Percentiles rank a stretch among this genome's conserved stretches.
Conservation (phyloP, 2,888 invertebrate genomes). For the Parnassius apollo region DNA sequence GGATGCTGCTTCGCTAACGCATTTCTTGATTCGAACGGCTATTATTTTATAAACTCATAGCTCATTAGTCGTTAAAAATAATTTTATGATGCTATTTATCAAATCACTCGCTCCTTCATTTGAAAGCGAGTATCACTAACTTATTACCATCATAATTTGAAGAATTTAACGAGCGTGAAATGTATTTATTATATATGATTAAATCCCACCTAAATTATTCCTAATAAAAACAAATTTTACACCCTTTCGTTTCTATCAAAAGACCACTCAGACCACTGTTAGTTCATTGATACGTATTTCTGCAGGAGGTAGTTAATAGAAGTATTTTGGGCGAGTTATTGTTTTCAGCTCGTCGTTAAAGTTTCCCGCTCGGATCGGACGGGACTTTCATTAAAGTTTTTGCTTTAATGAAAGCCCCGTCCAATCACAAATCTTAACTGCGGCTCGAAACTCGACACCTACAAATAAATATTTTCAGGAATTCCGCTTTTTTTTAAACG, state of each 20-base stretch:
- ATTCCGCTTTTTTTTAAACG: constrained; percentile 66
- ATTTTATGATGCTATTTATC: constrained; percentile 28
- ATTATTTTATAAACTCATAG: constrained; percentile 52
- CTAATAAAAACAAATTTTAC: no score
- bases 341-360: constrained; percentile 59
- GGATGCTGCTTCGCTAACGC: constrained; percentile 66
- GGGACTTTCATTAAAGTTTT: constrained; percentile 66
- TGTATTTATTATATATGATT: neutral
- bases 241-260: neutral
- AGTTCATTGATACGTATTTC: constrained; percentile 21
- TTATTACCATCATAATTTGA: constrained; percentile 19
- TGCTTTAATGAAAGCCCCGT: no score
- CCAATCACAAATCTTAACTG: constrained; percentile 61
- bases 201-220: neutral
- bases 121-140: constrained; percentile 6
- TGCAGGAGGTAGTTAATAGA: constrained; percentile 43
- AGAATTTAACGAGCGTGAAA: neutral
- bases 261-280: constrained; percentile 8
- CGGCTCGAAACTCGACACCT: constrained; percentile 53
- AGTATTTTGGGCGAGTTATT: constrained; percentile 49
- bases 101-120: constrained; percentile 9
- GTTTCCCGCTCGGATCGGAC: constrained; percentile 60
- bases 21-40: constrained; percentile 63
- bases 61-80: constrained; percentile 25
- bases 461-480: constrained; percentile 73